Base-by-base conservation (phyloP, 2,113 vertebrate genomes). In the Neogale vison region DNA sequence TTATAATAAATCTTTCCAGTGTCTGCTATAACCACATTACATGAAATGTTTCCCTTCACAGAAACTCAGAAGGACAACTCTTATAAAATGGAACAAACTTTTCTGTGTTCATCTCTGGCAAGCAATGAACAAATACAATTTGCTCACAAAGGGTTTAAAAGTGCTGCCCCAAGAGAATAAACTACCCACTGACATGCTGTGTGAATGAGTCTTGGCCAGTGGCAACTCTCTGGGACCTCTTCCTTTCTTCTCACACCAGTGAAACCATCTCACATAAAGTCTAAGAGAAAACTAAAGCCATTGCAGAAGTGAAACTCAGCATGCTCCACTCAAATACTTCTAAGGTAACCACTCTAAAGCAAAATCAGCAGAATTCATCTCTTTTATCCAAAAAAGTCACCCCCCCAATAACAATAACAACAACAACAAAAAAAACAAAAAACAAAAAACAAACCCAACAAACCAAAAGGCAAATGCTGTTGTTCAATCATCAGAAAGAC, bases 1-100 rank as follows among this genome's bases (percentile, higher is more conserved):
- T 97, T 96, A 96, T 92, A 98, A 92, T 97, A 97, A 98, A 94
- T 98, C 95, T 97, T 96, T 96, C 95, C 97, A 98, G 91, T 93
- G 97, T 94, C 94, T 74, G 26, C 94, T 97, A 90, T 92, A 98
- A 97, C 77, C 97, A 65, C 34, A 97, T 97, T 96, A 96, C 88
- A 65, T 50, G 93, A 97, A 98, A 77, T 97, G 96, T 91, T 92
- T 95, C 57, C 39, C 83, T 95, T 96, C 79, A 95, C 91, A 97
- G 55, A 94, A 96, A 92, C 93, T 97, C 83, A 98, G 69, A 61
- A 97, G 97, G 59, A 93, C 93, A 98, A 88, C 11, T 65, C 72
- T 72, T 96, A 88, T 13, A 95, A 96, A 97, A 96, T 84, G 45
- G 94, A 95, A 96, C 47, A 47, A 65, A 96, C 97, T 80, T 97